These are phyloP conservation scores for Leptobrachium leishanense DNA, from an alignment of 2,113 vertebrate genomes.

Conservation along the genomic window DNA sequence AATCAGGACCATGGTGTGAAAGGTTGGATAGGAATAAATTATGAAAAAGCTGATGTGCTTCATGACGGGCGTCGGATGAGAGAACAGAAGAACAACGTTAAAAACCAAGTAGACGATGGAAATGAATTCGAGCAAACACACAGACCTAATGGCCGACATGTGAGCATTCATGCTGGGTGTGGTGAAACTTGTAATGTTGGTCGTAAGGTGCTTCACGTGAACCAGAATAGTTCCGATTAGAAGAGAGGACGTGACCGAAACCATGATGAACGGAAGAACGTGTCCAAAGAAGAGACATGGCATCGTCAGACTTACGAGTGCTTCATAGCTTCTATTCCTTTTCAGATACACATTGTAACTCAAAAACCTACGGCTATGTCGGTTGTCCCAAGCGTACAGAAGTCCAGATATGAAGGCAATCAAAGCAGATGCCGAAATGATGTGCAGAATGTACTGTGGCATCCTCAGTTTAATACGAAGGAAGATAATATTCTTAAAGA, in stretches of 20 bases:
- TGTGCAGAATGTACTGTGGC: neutral
- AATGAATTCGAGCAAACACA: neutral
- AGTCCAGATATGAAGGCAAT: neutral
- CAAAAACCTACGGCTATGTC: neutral
- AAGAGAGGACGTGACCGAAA: neutral
- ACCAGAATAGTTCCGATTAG: neutral
- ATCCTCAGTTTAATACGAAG: neutral
- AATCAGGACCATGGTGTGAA: constrained; percentile 5
- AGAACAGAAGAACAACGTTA: neutral
- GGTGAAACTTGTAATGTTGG: neutral
- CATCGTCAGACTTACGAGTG: neutral
- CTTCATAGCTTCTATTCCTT: neutral
- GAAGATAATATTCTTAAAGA: constrained; percentile 3
- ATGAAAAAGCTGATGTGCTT: neutral
- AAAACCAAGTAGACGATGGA: neutral
- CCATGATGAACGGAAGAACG: neutral
- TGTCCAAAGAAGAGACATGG: neutral
- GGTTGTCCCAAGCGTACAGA: neutral
- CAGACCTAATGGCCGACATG: neutral
- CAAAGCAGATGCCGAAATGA: neutral
- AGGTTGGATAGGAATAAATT: neutral
- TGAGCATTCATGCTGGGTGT: neutral
- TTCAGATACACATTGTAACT: neutral
- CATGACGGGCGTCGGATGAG: neutral
- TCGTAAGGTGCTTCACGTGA: neutral